A percentile compares a stretch with the other conserved stretches of the same genome.
phyloP scores from a whole-genome alignment of 2,888 invertebrate genomes.

The Epistrophella euchroma region DNA sequence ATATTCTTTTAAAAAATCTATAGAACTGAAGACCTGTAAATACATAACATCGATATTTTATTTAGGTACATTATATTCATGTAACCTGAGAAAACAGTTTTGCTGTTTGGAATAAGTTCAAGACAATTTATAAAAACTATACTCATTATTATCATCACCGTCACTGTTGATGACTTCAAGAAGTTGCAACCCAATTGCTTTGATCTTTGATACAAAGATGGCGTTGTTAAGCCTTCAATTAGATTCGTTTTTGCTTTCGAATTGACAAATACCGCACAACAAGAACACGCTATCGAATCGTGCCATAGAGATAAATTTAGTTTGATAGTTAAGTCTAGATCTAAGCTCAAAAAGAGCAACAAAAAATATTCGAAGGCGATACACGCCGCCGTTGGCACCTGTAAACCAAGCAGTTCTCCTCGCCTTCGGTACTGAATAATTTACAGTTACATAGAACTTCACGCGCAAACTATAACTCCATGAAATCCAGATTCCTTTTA shows the following conservation, averaged over 20 bases:
- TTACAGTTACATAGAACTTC: conserved; percentile 57
- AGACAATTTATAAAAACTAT: neutral
- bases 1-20: no score
- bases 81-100: no score
- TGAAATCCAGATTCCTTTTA: conserved; percentile 62
- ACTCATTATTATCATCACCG: neutral
- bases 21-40: no score
- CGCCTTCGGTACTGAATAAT: neutral
- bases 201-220: conserved; percentile 33
- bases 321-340: conserved; percentile 81
- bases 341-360: conserved; percentile 4
- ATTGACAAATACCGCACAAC: conserved; percentile 78
- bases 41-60: no score
- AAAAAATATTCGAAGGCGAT: neutral
- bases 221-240: neutral
- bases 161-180: neutral
- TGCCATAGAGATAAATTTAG: conserved; percentile 79
- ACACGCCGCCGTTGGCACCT: conserved; percentile 38
- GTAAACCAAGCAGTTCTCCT: conserved; percentile 31
- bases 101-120: neutral
- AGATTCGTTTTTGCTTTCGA: conserved; percentile 79
- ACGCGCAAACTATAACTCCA: conserved; percentile 50
- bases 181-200: conserved; percentile 45
- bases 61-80: no score
- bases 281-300: conserved; percentile 76